Percentiles rank a stretch among this genome's conserved stretches.
phyloP scores from a whole-genome alignment of 2,113 vertebrate genomes.

The Chaetops frenatus region DNA sequence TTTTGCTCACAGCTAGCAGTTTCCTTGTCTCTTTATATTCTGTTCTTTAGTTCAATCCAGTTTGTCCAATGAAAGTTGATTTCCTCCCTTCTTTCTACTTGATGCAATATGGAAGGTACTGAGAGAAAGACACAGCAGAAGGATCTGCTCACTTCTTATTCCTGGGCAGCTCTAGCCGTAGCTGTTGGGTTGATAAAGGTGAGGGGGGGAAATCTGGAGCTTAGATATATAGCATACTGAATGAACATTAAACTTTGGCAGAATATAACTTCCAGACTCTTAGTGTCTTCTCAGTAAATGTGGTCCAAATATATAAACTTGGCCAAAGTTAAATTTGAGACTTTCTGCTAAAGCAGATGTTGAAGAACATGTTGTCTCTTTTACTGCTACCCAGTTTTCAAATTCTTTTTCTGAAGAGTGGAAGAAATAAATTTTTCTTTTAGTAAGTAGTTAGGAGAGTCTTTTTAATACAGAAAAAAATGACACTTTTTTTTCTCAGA shows the following conservation, averaged over 20 bases:
- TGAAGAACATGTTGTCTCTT: not conserved
- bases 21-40: not conserved
- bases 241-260: not conserved
- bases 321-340: not conserved
- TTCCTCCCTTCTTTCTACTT: not conserved
- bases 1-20: not conserved
- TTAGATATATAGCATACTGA: not conserved
- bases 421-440: not conserved
- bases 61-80: not conserved
- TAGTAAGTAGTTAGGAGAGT: not conserved
- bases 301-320: not conserved
- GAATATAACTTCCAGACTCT: not conserved
- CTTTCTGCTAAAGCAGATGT: not conserved
- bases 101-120: not conserved
- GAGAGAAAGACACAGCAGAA: not conserved
- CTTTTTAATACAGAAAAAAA: not conserved
- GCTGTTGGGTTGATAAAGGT: not conserved
- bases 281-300: not conserved
- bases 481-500: not conserved
- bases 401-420: not conserved
- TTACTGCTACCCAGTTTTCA: not conserved
- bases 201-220: not conserved
- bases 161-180: not conserved
- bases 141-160: not conserved
- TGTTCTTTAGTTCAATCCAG: not conserved